phyloP scores from a whole-genome alignment of 2,113 vertebrate species.

The Ictalurus punctatus region DNA sequence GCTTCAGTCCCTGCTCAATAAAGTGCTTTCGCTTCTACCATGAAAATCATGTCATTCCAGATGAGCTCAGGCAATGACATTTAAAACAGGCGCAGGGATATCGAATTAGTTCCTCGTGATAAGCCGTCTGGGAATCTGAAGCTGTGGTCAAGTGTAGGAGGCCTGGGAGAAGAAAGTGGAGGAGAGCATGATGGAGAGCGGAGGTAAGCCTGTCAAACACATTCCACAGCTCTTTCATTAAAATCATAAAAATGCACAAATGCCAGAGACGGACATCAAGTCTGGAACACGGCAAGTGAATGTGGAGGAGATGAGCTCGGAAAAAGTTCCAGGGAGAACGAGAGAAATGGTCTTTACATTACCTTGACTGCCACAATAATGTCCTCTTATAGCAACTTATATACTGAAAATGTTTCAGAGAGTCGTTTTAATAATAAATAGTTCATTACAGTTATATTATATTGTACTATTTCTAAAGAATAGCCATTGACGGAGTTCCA shows the following conservation, averaged over 20 bases:
- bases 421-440: background rate
- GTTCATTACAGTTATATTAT: background rate
- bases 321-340: background rate
- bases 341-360: background rate
- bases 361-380: background rate
- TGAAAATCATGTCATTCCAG: slow-evolving; percentile 75
- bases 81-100: slow-evolving; percentile 75
- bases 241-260: slow-evolving; percentile 51
- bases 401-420: background rate
- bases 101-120: slow-evolving; percentile 77
- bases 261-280: slow-evolving; percentile 36
- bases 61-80: slow-evolving; percentile 77
- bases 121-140: slow-evolving; percentile 65
- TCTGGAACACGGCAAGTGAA: slow-evolving; percentile 26
- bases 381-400: background rate
- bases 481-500: background rate
- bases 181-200: background rate
- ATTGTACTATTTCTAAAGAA: background rate
- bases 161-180: background rate
- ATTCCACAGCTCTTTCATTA: slow-evolving; percentile 62
- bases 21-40: slow-evolving; percentile 70
- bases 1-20: slow-evolving; percentile 62
- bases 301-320: background rate
- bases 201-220: slow-evolving; percentile 26
- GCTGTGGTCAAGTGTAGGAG: slow-evolving; percentile 48